A percentile compares a stretch with the other conserved stretches of the same genome.
phyloP scores from a whole-genome alignment of 2,797 vertebrate genomes.

The Hypotaenidia okinawae region DNA sequence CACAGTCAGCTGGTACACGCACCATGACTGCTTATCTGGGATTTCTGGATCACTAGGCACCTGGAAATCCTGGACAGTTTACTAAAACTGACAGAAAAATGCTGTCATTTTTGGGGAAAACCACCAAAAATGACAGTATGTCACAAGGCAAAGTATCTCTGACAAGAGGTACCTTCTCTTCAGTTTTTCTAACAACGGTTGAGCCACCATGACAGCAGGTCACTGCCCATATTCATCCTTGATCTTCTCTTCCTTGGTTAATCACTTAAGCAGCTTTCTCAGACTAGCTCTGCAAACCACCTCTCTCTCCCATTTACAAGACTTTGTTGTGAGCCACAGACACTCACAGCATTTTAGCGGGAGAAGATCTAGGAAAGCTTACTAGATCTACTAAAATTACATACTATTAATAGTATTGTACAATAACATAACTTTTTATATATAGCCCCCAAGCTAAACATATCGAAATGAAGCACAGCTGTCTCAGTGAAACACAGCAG shows the following conservation, averaged over 20 bases:
- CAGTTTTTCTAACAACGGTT: not conserved
- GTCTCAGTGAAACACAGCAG: not conserved
- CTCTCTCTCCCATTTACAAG: not conserved
- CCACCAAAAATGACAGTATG: not conserved
- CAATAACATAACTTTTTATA: slow-evolving; percentile 21
- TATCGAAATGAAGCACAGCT: not conserved
- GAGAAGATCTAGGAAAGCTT: not conserved
- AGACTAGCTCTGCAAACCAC: not conserved
- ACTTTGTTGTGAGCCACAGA: not conserved
- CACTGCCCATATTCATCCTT: not conserved
- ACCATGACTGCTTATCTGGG: not conserved
- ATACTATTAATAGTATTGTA: slow-evolving; percentile 15
- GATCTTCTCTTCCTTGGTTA: not conserved
- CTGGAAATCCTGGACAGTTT: not conserved
- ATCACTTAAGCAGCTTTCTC: not conserved
- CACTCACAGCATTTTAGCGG: not conserved
- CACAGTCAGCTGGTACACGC: fast-evolving
- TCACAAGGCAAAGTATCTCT: not conserved
- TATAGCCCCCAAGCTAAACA: not conserved
- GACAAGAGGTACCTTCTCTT: not conserved
- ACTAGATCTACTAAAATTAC: slow-evolving; percentile 1
- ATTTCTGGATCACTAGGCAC: not conserved
- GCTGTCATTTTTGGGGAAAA: not conserved
- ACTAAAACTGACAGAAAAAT: not conserved
- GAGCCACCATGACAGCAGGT: not conserved